Evolutionary conservation across 2,797 vertebrate genomes (phyloP).

Genomic region (Enteromius afrohamiltoni): DNA sequence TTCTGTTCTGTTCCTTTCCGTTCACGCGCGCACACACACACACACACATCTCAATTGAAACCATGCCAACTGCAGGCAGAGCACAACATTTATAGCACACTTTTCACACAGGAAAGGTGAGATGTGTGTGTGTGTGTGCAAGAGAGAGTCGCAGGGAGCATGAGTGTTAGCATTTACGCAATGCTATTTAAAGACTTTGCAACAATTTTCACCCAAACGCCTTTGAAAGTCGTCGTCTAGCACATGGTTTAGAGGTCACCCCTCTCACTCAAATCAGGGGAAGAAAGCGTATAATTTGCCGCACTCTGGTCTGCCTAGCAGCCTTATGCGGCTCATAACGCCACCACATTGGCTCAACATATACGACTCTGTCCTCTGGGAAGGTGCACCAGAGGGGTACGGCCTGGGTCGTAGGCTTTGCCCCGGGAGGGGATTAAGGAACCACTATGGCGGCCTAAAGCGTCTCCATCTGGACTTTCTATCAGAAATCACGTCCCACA

Average conservation of each 20-base stretch:
- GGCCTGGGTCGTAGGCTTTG: constrained; percentile 41
- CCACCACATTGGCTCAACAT: constrained; percentile 4
- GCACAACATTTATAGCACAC: constrained; percentile 53
- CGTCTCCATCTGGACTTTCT: constrained; percentile 56
- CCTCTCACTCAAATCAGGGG: background rate
- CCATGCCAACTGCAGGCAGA: constrained; percentile 55
- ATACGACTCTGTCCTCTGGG: constrained; percentile 13
- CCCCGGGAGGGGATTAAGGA: constrained; percentile 41
- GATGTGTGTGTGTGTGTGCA: background rate
- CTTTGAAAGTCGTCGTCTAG: constrained; percentile 32
- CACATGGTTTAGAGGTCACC: constrained; percentile 53
- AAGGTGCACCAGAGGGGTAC: constrained; percentile 28
- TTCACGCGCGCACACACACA: background rate
- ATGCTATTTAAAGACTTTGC: constrained; percentile 54
- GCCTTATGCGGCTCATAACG: background rate
- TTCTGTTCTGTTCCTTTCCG: constrained; percentile 16
- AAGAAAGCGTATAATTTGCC: background rate
- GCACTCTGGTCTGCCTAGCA: background rate
- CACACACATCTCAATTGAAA: constrained; percentile 40
- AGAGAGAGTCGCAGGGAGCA: constrained; percentile 12
- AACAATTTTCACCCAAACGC: constrained; percentile 49
- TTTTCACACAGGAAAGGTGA: constrained; percentile 50
- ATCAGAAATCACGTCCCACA: constrained; percentile 28
- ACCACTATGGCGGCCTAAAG: constrained; percentile 32
- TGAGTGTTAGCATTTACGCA: constrained; percentile 26